A percentile compares a stretch with the other conserved stretches of the same genome.
Conservation (phyloP, 2,888 invertebrate genomes). For the Caenorhabditis sinica region DNA sequence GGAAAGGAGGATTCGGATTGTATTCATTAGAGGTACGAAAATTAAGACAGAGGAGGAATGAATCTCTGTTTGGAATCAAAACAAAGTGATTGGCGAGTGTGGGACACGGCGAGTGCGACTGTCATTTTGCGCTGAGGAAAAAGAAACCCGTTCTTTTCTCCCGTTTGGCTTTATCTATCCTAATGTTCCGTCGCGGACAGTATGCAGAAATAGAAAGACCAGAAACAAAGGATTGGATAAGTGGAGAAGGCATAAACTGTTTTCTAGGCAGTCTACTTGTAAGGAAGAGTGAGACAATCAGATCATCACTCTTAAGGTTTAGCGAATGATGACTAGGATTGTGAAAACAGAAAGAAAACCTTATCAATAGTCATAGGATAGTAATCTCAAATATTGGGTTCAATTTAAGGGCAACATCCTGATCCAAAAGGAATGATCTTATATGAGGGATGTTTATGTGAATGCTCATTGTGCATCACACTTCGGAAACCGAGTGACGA, state of each 20-base stretch:
- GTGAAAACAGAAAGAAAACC: not conserved
- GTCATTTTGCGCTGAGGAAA: constrained; percentile 61
- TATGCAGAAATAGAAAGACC: constrained; percentile 10
- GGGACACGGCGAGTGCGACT: constrained; percentile 58
- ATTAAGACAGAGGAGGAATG: constrained; percentile 9
- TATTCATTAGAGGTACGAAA: constrained; percentile 23
- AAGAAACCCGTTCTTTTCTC: constrained; percentile 58
- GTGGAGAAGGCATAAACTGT: not conserved
- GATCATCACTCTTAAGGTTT: constrained; percentile 1
- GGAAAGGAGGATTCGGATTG: not conserved
- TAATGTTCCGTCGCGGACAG: constrained; percentile 39
- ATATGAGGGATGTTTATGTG: no score
- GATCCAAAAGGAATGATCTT: not conserved
- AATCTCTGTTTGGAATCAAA: constrained; percentile 35
- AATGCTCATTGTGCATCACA: no score
- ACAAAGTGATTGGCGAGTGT: constrained; percentile 41
- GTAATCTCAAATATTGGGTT: no score
- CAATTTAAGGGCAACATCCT: no score
- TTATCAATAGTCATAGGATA: not conserved
- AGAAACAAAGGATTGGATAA: constrained; percentile 37
- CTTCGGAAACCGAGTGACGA: no score
- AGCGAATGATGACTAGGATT: not conserved
- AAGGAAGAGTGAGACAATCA: not conserved
- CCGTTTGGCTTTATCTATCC: constrained; percentile 58
- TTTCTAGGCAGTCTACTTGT: not conserved